These are phyloP conservation scores for Gnatocerus cornutus DNA, from an alignment of 2,888 invertebrate genomes.

Conservation along the genomic window DNA sequence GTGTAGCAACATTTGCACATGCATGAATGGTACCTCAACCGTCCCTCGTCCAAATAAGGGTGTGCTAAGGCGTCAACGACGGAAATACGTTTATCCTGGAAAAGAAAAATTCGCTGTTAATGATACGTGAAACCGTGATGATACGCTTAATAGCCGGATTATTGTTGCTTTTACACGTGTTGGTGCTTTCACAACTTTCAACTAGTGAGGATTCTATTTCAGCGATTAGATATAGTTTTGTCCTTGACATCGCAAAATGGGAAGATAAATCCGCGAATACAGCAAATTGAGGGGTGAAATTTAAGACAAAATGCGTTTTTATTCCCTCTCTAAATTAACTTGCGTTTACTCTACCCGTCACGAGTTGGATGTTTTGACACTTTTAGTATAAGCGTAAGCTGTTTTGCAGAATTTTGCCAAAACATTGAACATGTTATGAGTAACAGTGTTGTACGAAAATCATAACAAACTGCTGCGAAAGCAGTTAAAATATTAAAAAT, in stretches of 20 bases:
- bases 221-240: constrained; percentile 10
- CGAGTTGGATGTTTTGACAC: too few relatives aligned
- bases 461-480: too few relatives aligned
- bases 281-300: background rate
- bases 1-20: constrained; percentile 99
- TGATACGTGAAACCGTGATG: constrained; percentile 4
- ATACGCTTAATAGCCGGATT: constrained; percentile 1
- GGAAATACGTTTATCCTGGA: constrained; percentile 92
- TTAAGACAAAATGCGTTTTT: background rate
- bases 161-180: constrained; percentile 16
- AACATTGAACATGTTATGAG: too few relatives aligned
- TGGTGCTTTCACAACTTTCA: constrained; percentile 18
- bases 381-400: too few relatives aligned
- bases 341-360: too few relatives aligned
- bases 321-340: background rate
- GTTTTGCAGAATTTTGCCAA: too few relatives aligned
- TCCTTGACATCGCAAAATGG: constrained; percentile 10
- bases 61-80: constrained; percentile 97
- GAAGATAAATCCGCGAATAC: background rate
- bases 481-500: too few relatives aligned
- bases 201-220: constrained; percentile 11
- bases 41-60: constrained; percentile 98
- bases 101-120: constrained; percentile 47
- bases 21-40: constrained; percentile 98
- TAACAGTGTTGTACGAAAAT: too few relatives aligned